phyloP scores from a whole-genome alignment of 1,140 invertebrate genomes.

The Chymomyza costata region DNA sequence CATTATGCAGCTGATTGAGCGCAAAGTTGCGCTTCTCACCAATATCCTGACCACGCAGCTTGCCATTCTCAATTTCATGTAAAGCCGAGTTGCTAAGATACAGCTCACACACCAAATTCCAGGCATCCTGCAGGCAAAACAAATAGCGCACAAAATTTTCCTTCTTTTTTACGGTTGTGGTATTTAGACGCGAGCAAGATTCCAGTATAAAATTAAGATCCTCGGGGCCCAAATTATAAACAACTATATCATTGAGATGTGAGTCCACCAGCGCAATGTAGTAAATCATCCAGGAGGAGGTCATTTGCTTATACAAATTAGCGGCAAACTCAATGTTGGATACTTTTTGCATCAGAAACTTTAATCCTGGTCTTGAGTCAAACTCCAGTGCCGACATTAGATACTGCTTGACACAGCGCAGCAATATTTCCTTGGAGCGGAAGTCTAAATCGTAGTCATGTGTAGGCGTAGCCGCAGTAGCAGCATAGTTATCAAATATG shows the following conservation, averaged over 20 bases:
- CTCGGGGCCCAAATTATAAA: conserved; percentile 79
- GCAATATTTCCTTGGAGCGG: conserved; percentile 77
- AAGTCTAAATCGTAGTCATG: conserved; percentile 78
- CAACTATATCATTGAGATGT: conserved; percentile 81
- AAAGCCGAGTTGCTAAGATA: conserved; percentile 76
- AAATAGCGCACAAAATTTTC: conserved; percentile 78
- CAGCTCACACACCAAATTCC: conserved; percentile 78
- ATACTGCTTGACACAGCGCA: conserved; percentile 88
- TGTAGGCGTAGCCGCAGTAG: conserved; percentile 76
- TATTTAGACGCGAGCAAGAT: conserved; percentile 76
- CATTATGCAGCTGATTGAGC: too few species aligned
- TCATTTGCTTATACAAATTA: conserved; percentile 94
- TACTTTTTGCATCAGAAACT: conserved; percentile 95
- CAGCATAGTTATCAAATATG: conserved; percentile 71
- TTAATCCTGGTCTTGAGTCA: conserved; percentile 90
- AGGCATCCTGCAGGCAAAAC: conserved; percentile 78
- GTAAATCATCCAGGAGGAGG: conserved; percentile 91
- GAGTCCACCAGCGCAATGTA: conserved; percentile 91
- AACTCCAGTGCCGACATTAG: conserved; percentile 89
- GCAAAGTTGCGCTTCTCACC: conserved; percentile 9
- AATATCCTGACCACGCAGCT: conserved; percentile 29
- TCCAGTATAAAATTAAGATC: conserved; percentile 82
- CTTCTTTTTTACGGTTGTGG: conserved; percentile 77
- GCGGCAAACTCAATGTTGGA: conserved; percentile 90
- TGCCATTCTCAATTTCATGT: conserved; percentile 76